Evolutionary conservation across 2,797 vertebrate genomes (phyloP).

Genomic region (Enteromius viviparus): DNA sequence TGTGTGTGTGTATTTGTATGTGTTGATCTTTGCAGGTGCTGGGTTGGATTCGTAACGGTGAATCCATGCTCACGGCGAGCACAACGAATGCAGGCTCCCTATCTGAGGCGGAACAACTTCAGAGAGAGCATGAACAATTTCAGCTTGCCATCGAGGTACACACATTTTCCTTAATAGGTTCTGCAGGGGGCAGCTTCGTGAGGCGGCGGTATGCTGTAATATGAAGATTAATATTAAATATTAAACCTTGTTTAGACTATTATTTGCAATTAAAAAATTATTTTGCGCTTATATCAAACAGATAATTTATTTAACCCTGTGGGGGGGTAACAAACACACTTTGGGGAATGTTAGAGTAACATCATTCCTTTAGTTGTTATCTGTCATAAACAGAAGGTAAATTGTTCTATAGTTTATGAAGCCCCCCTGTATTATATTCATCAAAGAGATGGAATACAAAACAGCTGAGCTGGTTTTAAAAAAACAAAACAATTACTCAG

Average conservation of each 20-base stretch:
- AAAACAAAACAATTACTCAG: conserved; percentile 12
- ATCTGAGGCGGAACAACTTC: conserved; percentile 95
- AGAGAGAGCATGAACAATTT: conserved; percentile 96
- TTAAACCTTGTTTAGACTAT: conserved; percentile 9
- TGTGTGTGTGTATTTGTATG: background rate
- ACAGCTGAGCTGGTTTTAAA: conserved; percentile 20
- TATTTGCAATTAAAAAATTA: background rate
- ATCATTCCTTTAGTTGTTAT: background rate
- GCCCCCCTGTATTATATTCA: background rate
- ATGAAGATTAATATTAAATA: conserved; percentile 23
- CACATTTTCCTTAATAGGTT: conserved; percentile 17
- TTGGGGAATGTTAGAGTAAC: background rate
- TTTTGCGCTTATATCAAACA: conserved; percentile 9
- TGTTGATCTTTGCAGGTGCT: conserved; percentile 82
- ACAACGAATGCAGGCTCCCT: conserved; percentile 94
- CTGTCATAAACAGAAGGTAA: conserved; percentile 2
- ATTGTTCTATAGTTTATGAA: conserved; percentile 1
- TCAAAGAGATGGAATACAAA: conserved; percentile 8
- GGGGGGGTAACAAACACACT: background rate
- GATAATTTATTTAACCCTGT: conserved; percentile 1
- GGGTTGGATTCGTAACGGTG: conserved; percentile 96
- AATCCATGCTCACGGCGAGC: conserved; percentile 94
- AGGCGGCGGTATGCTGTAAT: background rate
- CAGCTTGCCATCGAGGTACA: conserved; percentile 96
- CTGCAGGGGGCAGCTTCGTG: background rate